Conservation (phyloP, 2,797 vertebrate species). For the Australoheros facetus region DNA sequence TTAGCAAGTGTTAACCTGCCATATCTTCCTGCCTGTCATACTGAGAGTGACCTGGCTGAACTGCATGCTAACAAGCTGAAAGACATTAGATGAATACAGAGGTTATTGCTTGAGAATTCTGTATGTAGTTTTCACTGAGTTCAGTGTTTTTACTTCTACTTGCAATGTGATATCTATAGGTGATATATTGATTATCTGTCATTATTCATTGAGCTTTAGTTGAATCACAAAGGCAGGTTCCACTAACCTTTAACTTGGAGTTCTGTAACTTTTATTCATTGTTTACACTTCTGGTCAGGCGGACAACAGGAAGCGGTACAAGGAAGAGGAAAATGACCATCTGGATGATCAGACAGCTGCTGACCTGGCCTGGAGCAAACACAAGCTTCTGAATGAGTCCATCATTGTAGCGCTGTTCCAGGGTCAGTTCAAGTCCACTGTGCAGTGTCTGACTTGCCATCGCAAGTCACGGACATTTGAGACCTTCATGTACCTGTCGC, state of each 20-base stretch:
- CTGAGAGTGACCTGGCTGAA: slow-evolving; percentile 39
- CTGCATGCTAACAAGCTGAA: slow-evolving; percentile 45
- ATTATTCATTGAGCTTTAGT: neutral
- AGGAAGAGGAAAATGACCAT: slow-evolving; percentile 94
- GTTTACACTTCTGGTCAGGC: slow-evolving; percentile 78
- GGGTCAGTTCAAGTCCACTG: slow-evolving; percentile 98
- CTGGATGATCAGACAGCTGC: slow-evolving; percentile 90
- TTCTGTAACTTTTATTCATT: neutral
- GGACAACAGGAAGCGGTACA: slow-evolving; percentile 93
- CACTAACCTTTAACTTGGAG: neutral
- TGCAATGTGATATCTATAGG: neutral
- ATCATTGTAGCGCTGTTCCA: slow-evolving; percentile 97
- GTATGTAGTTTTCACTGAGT: neutral
- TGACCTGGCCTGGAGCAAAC: slow-evolving; percentile 93
- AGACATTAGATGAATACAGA: neutral
- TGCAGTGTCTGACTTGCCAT: slow-evolving; percentile 96
- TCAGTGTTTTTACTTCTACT: neutral
- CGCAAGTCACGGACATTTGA: slow-evolving; percentile 95
- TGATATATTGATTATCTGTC: neutral
- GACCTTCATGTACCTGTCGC: slow-evolving; percentile 97
- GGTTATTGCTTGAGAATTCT: neutral
- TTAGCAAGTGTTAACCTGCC: slow-evolving; percentile 35
- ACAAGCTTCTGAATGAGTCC: slow-evolving; percentile 96
- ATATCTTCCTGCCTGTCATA: slow-evolving; percentile 34
- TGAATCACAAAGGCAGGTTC: slow-evolving; percentile 4